Base-by-base conservation (phyloP, 1,140 invertebrate species). In the Frieseomelitta varia region DNA sequence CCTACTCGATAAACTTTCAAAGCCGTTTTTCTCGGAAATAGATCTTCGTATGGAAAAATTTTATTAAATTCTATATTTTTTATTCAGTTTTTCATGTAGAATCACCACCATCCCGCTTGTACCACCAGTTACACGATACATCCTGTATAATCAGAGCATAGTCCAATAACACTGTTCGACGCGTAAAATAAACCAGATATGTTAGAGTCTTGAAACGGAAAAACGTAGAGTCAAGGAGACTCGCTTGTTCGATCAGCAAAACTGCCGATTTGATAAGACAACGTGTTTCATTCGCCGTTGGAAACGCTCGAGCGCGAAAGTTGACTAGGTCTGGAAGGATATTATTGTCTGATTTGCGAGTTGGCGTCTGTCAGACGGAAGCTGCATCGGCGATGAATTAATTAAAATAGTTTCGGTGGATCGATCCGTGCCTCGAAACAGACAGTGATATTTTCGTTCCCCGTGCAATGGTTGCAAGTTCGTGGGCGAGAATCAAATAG, bases 401-500 rank as follows among this genome's bases (percentile, higher is more conserved):
- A 79, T 79, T 79, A 67, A 79, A 79, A 79, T 79, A 68, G 63
- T 67, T 79, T 79, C 17, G 27, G 6, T 3, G n/a, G 14, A 67
- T 53, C 39, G 47, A 68, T 67, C 58, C 24, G 47, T 21, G 21
- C 8, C n/a, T 34, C 76, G 27, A 61, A 17, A n/a, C 47, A 27
- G 72, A 19, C 51, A 55, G 4, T 30, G 74, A 77, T 77, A 63
- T 63, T 77, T 61, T 58, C 39, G 74, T 27, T 61, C 24, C 12
- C 55, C 19, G 21, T 4, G 24, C 30, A 34, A 58, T n/a, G 21
- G 27, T n/a, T 34, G 39, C 4, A 12, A 8, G 47, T 39, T 24
- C 34, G 34, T 1, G 11, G 6, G 24, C 68, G 39, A 71, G 47
- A 71, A 10, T 47, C 39, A 8, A 47, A 47, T 10, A 30, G 1